Conservation (phyloP, 2,888 invertebrate species). For the Oligia strigilis region DNA sequence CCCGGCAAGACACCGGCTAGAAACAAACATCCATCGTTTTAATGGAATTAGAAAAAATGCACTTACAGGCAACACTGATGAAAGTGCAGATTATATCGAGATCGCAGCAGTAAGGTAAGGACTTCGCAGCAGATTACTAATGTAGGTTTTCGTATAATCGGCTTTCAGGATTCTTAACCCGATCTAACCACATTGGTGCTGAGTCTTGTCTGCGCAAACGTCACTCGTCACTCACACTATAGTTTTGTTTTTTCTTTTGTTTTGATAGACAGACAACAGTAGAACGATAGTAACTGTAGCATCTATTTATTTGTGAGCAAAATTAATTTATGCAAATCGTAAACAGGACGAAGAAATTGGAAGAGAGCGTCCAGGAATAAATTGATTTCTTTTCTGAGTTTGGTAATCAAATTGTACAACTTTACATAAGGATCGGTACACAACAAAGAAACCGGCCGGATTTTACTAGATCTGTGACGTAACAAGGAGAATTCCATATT, state of each 20-base stretch:
- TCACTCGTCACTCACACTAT: neutral
- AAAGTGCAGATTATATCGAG: conserved; percentile 30
- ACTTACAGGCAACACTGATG: conserved; percentile 31
- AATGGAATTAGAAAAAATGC: conserved; percentile 60
- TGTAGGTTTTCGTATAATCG: conserved; percentile 10
- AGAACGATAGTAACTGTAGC: neutral
- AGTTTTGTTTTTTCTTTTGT: neutral
- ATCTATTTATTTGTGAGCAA: conserved; percentile 2
- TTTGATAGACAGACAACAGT: neutral
- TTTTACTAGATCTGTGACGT: neutral
- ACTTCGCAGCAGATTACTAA: conserved; percentile 14
- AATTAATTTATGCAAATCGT: conserved; percentile 37
- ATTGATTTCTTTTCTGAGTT: conserved; percentile 32
- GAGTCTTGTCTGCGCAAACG: neutral
- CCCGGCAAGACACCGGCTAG: conserved; percentile 47
- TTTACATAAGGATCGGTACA: conserved; percentile 5
- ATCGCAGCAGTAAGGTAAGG: neutral
- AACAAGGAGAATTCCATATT: neutral
- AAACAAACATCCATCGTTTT: conserved; percentile 66
- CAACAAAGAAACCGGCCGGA: conserved; percentile 1
- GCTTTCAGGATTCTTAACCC: conserved; percentile 25
- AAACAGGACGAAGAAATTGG: conserved; percentile 35
- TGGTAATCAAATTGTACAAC: conserved; percentile 30
- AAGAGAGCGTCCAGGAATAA: conserved; percentile 28
- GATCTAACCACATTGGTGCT: neutral